Evolutionary conservation across 2,113 vertebrate genomes (phyloP).

Genomic region (Sapajus apella): DNA sequence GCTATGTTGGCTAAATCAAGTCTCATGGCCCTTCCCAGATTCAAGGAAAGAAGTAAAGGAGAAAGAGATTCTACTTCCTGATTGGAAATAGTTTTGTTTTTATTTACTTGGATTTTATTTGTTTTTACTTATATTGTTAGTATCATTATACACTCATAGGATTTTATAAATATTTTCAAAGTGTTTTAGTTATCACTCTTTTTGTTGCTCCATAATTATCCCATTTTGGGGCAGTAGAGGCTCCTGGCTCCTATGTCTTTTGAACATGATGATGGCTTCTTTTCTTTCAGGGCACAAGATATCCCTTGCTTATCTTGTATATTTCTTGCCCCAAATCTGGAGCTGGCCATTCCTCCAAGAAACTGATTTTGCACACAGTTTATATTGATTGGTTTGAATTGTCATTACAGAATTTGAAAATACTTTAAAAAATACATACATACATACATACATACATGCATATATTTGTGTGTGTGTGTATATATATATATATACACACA

Average conservation of each 20-base stretch:
- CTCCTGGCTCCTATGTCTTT: not conserved
- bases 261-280: not conserved
- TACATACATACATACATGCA: not conserved
- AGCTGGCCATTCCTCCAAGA: not conserved
- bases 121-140: not conserved
- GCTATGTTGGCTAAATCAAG: not conserved
- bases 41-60: not conserved
- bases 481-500: too few species aligned
- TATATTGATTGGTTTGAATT: not conserved
- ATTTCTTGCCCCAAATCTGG: not conserved
- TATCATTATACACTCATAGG: not conserved
- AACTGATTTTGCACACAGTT: not conserved
- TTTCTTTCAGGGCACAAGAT: not conserved
- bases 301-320: not conserved
- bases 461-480: too few species aligned
- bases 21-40: not conserved
- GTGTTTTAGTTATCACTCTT: not conserved
- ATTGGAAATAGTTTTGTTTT: not conserved
- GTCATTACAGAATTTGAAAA: not conserved
- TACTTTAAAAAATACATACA: not conserved
- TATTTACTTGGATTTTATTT: not conserved
- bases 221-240: not conserved
- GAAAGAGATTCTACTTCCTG: not conserved
- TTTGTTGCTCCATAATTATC: not conserved
- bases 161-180: not conserved